Evolutionary conservation across 1,140 invertebrate species (phyloP), one percentile per base, ranked within the genome.

Genomic region (Meloidogyne floridensis): DNA sequence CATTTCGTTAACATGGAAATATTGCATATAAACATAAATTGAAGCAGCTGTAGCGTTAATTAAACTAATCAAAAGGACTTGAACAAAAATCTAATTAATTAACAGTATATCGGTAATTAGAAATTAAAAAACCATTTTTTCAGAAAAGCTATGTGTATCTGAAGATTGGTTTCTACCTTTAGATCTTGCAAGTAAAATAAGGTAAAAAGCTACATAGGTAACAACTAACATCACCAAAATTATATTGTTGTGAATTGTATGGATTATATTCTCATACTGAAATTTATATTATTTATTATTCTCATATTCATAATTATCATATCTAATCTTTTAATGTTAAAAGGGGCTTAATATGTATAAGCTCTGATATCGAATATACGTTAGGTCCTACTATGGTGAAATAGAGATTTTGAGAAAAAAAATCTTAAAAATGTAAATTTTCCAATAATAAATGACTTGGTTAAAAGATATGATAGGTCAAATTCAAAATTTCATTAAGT

Each of bases 231-330:
- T 65, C 0, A 74, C 72, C 72, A 54, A 47, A 54, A 74, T 74
- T 54, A 74, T 54, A 74, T 51, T 74, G 18, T 74, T 74, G n/a
- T 74, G 72, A 7, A 74, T 54, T 47, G 72, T 74, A 18, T 74
- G 72, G 7, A 74, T 51, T 15, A 74, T n/a, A 74, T 74, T 74
- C n/a, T 74, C 72, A 54, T 74, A 74, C 72, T 74, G 11, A 6
- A 69, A 72, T 72, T 13, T 69, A 8, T 47, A 47, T 47, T 6
- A 47, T 6, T 47, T 47, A 6, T 47, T 32, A 32, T 32, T 32
- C 2, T 2, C 32, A 32, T 32, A 32, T 32, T 32, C 32, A 32
- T 32, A 32, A 32, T 32, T 32, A 32, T 32, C 32, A 32, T 32
- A 32, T 32, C 32, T 32, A 32, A 32, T 32, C 32, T 32, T 32